Conservation (phyloP, 2,888 invertebrate species). For the Zhuqinia jingwanae region DNA sequence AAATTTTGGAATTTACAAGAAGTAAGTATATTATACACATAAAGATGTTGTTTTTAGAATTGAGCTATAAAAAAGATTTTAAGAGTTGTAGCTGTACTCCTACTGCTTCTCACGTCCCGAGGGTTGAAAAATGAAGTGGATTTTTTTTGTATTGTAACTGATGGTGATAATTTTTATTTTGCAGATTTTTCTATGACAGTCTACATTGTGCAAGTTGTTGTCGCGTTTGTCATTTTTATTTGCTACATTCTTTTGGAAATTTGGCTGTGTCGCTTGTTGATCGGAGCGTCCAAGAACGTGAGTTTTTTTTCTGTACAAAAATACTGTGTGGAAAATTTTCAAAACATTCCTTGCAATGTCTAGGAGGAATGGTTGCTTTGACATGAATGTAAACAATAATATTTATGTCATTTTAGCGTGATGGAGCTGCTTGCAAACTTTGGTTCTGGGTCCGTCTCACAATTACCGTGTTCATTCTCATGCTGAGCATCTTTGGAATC, state of each 20-base stretch:
- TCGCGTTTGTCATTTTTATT: slow-evolving; percentile 64
- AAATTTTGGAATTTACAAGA: slow-evolving; percentile 64
- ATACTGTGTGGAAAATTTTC: too few relatives aligned
- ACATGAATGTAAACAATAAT: too few relatives aligned
- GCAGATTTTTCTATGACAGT: slow-evolving; percentile 62
- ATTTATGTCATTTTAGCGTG: slow-evolving; percentile 59
- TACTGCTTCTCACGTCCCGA: too few relatives aligned
- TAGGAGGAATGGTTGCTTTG: too few relatives aligned
- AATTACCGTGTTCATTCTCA: slow-evolving; percentile 71
- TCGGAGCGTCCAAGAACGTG: slow-evolving; percentile 70
- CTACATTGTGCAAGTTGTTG: slow-evolving; percentile 64
- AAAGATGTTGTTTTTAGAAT: too few relatives aligned
- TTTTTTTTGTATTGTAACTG: too few relatives aligned
- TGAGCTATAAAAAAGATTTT: too few relatives aligned
- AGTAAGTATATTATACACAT: slow-evolving; percentile 34
- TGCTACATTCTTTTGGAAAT: slow-evolving; percentile 69
- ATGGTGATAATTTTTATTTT: not conserved
- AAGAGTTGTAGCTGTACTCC: too few relatives aligned
- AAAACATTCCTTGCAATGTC: too few relatives aligned
- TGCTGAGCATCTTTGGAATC: slow-evolving; percentile 73
- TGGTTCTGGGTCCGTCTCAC: slow-evolving; percentile 75
- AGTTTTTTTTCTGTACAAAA: slow-evolving; percentile 31
- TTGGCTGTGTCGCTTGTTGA: slow-evolving; percentile 67
- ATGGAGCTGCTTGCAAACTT: slow-evolving; percentile 73
- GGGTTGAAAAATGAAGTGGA: too few relatives aligned